phyloP scores from a whole-genome alignment of 2,797 vertebrate species.

The Catharus ustulatus region DNA sequence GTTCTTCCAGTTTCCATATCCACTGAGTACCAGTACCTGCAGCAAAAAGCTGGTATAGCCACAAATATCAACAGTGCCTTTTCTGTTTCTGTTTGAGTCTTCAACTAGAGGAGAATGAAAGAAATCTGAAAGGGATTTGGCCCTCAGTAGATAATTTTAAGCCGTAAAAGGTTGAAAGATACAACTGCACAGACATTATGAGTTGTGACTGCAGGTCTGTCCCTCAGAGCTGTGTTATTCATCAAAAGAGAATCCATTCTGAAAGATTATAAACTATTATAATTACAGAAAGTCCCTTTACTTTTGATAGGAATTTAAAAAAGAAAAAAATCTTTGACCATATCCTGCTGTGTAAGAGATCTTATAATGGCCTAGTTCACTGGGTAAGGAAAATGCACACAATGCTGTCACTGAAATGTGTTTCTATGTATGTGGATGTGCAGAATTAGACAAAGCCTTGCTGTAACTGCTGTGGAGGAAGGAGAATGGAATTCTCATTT shows the following conservation, averaged over 20 bases:
- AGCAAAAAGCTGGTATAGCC: not conserved
- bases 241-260: not conserved
- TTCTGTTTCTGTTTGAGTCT: not conserved
- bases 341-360: conserved; percentile 18
- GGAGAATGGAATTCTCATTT: conserved; percentile 1
- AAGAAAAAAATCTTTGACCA: not conserved
- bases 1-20: not conserved
- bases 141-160: not conserved
- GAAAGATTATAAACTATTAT: too few species aligned
- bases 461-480: conserved; percentile 22
- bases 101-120: not conserved
- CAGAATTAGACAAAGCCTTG: conserved; percentile 54
- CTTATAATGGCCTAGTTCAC: not conserved
- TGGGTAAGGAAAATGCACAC: not conserved
- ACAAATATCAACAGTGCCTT: not conserved
- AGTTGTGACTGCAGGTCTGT: not conserved
- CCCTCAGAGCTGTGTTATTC: not conserved
- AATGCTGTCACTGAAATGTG: conserved; percentile 20
- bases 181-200: not conserved
- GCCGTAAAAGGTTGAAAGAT: not conserved
- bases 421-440: not conserved
- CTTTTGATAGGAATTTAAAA: not conserved
- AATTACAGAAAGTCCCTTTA: not conserved
- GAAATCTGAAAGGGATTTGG: not conserved
- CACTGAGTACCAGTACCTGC: not conserved